These are phyloP conservation scores for Lipophrys pholis DNA, from an alignment of 2,113 vertebrate genomes.

Conservation along the genomic window DNA sequence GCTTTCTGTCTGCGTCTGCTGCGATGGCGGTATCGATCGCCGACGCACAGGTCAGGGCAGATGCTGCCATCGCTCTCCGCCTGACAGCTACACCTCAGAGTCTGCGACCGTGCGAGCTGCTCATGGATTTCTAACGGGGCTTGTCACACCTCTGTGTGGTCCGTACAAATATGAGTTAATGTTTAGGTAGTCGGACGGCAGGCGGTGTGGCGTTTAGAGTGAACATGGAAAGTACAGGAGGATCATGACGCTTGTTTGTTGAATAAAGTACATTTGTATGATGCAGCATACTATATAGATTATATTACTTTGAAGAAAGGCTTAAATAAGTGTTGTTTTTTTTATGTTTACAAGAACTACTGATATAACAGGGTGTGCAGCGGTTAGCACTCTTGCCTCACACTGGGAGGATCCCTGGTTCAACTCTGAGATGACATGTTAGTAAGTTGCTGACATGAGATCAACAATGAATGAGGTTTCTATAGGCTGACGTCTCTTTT, in stretches of 20 bases:
- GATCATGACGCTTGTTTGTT: background rate
- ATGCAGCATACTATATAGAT: background rate
- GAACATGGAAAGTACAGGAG: no score
- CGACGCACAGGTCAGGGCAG: slow-evolving; percentile 54
- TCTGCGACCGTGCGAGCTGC: slow-evolving; percentile 24
- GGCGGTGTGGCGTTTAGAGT: background rate
- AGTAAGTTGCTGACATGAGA: no score
- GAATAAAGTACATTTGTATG: background rate
- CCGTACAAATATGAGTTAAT: slow-evolving; percentile 16
- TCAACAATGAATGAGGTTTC: no score
- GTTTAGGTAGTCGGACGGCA: background rate
- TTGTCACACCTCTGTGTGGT: slow-evolving; percentile 13
- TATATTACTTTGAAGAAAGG: no score
- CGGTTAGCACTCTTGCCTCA: no score
- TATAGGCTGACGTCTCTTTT: no score
- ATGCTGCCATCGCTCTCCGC: slow-evolving; percentile 47
- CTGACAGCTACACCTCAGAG: slow-evolving; percentile 46
- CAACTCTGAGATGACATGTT: no score
- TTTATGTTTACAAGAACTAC: no score
- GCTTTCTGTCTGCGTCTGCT: slow-evolving; percentile 46
- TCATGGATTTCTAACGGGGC: slow-evolving; percentile 4
- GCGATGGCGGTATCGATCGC: slow-evolving; percentile 65
- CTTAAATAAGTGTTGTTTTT: no score
- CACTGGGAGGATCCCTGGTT: no score
- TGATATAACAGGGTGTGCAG: no score